A percentile compares a stretch with the other conserved stretches of the same genome.
Conservation (phyloP, 2,113 vertebrate species). For the Eretmodus cyanostictus region DNA sequence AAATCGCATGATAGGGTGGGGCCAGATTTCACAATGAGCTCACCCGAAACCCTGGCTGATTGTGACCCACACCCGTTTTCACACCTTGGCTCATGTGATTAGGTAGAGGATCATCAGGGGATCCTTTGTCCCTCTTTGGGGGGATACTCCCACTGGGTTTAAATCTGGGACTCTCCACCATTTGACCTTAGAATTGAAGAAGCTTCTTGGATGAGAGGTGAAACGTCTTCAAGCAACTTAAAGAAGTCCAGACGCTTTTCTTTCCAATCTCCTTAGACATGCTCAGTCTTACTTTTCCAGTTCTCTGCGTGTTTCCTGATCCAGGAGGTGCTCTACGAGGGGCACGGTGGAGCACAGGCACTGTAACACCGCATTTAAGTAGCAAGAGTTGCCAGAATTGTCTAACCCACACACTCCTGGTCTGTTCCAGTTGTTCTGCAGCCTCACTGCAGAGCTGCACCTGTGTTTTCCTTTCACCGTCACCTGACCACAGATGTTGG, state of each 20-base stretch:
- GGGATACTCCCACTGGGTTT: rapidly evolving
- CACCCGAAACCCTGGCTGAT: rapidly evolving
- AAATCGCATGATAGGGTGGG: rapidly evolving
- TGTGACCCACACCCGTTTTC: rapidly evolving
- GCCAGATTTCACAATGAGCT: not conserved
- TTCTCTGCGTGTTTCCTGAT: slow-evolving; percentile 52
- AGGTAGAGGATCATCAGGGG: not conserved
- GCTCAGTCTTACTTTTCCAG: slow-evolving; percentile 64
- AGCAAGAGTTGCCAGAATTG: slow-evolving; percentile 84
- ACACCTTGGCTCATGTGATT: not conserved
- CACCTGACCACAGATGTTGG: not conserved
- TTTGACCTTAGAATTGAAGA: not conserved
- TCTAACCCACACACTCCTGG: slow-evolving; percentile 73
- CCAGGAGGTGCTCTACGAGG: slow-evolving; percentile 76
- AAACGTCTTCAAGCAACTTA: not conserved
- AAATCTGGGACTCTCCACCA: not conserved
- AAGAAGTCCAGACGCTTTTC: not conserved
- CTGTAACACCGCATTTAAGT: slow-evolving; percentile 80
- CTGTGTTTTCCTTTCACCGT: not conserved
- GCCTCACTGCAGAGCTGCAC: not conserved
- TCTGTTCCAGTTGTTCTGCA: not conserved
- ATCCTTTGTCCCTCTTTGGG: not conserved
- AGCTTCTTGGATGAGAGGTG: not conserved
- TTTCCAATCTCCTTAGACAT: not conserved
- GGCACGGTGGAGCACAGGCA: slow-evolving; percentile 76